A percentile compares a stretch with the other conserved stretches of the same genome.
These are phyloP conservation scores for Leucopsar rothschildi DNA, from an alignment of 2,113 vertebrate species.

Conservation along the genomic window DNA sequence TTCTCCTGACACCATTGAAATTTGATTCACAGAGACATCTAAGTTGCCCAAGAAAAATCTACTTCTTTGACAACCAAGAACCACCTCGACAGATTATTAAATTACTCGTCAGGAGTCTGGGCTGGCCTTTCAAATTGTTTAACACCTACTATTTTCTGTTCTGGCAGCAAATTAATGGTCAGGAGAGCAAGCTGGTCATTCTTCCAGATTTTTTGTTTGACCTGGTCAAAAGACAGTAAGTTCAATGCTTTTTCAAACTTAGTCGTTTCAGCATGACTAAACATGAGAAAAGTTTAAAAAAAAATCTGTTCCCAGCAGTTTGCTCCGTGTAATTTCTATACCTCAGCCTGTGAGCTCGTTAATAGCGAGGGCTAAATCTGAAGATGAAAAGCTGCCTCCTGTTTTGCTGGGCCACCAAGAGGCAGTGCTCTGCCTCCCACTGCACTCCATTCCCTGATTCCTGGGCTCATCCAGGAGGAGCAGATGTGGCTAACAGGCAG, in stretches of 20 bases:
- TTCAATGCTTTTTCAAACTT: background rate
- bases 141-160: constrained; percentile 17
- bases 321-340: background rate
- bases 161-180: constrained; percentile 15
- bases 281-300: background rate
- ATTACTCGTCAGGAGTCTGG: background rate
- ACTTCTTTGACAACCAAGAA: background rate
- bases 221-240: background rate
- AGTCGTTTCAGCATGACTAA: background rate
- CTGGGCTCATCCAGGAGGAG: background rate
- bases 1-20: background rate
- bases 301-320: background rate
- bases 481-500: background rate
- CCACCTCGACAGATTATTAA: background rate
- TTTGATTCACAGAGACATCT: background rate
- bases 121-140: background rate
- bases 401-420: background rate
- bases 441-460: background rate
- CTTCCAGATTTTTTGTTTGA: background rate
- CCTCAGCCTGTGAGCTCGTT: background rate
- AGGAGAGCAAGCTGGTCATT: background rate
- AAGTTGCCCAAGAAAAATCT: background rate
- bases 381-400: background rate
- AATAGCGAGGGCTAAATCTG: background rate
- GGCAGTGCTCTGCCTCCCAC: background rate